Evolutionary conservation across 92 coral and sea anemone species (phyloP).

Genomic region (Galaxea fascicularis): DNA sequence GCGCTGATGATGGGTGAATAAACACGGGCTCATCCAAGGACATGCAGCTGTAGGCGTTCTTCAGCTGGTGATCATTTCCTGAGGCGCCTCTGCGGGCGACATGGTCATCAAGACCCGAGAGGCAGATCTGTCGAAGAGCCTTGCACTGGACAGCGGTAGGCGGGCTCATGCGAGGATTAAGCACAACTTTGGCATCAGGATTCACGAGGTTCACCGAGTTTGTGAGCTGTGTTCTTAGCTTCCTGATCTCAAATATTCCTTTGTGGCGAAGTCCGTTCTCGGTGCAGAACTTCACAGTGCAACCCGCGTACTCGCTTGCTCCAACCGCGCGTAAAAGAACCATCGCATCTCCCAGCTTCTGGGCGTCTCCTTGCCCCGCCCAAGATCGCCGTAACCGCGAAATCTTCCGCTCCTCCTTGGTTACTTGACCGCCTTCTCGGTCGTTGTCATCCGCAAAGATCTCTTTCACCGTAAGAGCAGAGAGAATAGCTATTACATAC

Average conservation of each 20-base stretch:
- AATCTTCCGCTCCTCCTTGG: constrained; percentile 73
- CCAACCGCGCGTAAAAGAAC: constrained; percentile 96
- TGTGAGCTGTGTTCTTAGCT: constrained; percentile 90
- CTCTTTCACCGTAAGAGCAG: constrained; percentile 94
- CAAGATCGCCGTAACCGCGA: constrained; percentile 88
- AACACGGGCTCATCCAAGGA: constrained; percentile 91
- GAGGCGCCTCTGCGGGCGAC: constrained; percentile 82
- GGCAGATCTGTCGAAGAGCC: constrained; percentile 90
- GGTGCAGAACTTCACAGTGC: constrained; percentile 85
- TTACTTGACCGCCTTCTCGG: constrained; percentile 61
- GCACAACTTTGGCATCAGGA: constrained; percentile 79
- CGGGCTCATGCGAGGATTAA: constrained; percentile 95
- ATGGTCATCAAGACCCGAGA: constrained; percentile 92
- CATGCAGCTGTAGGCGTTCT: constrained; percentile 88
- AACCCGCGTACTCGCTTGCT: constrained; percentile 88
- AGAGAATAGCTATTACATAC: constrained; percentile 87
- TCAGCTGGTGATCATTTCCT: constrained; percentile 71
- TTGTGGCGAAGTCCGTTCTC: constrained; percentile 95
- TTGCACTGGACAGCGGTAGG: constrained; percentile 86
- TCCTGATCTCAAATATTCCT: constrained; percentile 93
- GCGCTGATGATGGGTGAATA: constrained; percentile 95
- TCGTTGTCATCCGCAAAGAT: constrained; percentile 76
- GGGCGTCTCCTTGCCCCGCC: constrained; percentile 95
- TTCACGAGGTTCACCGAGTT: constrained; percentile 87
- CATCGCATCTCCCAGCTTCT: constrained; percentile 95